Evolutionary conservation across 2,797 vertebrate species (phyloP), one percentile per base, ranked within the genome.

Genomic region (Poecilia velifera): DNA sequence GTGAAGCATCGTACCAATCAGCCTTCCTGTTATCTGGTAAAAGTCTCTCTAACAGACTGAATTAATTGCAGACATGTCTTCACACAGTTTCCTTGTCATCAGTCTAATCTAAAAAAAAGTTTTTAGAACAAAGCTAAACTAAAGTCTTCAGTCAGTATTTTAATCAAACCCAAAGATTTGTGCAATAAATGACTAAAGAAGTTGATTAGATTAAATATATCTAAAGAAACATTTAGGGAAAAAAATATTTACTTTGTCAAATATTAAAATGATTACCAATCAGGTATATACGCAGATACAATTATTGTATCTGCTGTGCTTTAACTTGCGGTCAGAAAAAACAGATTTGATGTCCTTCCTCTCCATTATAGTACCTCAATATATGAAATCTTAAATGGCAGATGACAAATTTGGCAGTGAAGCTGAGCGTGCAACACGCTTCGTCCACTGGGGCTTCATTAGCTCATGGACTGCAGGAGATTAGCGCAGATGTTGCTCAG

Each of bases 391-490:
- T 68, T 5, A n/a, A 70, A 70, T n/a, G 39, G 22, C 39, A 45
- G 86, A 81, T 84, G 83, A 70, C 51, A 78, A 59, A 82, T 80
- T 66, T 78, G 59, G 55, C 73, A 80, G 74, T 0, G 22, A 72
- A 62, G 80, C 78, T 57, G 70, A 88, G 90, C 85, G 77, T 78
- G 47, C 70, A 28, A 74, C 3, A 43, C 73, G 18, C 12, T 28
- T 9, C 62, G 70, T 88, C 77, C 77, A 81, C 57, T 75, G 84
- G 51, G 82, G 86, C 71, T 76, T 84, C 76, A 84, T 87, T 82
- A 84, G 68, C 57, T 90, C 76, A 80, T 1, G 72, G 39, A 28
- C 73, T 7, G 47, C 79, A 36, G 70, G 18, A 62, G 22, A 82
- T 70, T 14, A 45, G 13, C 62, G 36, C 84, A 84, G 77, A 78